Evolutionary conservation across 2,797 vertebrate genomes (phyloP).

Genomic region (Rachycentron canadum): DNA sequence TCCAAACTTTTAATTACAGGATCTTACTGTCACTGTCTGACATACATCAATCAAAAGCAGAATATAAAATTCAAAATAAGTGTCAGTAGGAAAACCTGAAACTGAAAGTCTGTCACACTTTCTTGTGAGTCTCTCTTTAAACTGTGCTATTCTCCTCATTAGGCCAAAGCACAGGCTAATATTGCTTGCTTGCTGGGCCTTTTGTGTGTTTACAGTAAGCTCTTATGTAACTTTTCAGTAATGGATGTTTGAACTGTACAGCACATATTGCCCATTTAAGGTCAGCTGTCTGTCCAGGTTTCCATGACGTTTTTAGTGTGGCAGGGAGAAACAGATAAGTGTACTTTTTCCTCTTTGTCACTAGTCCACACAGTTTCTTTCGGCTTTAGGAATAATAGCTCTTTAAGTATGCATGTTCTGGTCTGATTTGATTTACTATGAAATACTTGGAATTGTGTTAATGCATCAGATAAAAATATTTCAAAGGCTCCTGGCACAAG

Average conservation of each 20-base stretch:
- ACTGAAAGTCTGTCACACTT: background rate
- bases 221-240: conserved; percentile 56
- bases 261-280: conserved; percentile 71
- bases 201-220: conserved; percentile 61
- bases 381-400: background rate
- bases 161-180: conserved; percentile 21
- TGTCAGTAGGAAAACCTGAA: background rate
- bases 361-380: conserved; percentile 9
- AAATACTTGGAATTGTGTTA: background rate
- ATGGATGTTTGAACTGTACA: conserved; percentile 42
- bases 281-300: conserved; percentile 58
- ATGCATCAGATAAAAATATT: conserved; percentile 22
- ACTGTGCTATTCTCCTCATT: conserved; percentile 35
- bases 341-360: conserved; percentile 48
- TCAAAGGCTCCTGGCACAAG: background rate
- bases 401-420: background rate
- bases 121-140: background rate
- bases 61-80: conserved; percentile 12
- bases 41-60: conserved; percentile 18
- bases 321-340: conserved; percentile 14
- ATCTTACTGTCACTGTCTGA: background rate
- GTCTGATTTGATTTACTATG: background rate
- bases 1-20: background rate
- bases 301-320: conserved; percentile 59
- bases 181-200: conserved; percentile 5